phyloP scores from a whole-genome alignment of 2,888 invertebrate species.

The Ophonus ardosiacus region DNA sequence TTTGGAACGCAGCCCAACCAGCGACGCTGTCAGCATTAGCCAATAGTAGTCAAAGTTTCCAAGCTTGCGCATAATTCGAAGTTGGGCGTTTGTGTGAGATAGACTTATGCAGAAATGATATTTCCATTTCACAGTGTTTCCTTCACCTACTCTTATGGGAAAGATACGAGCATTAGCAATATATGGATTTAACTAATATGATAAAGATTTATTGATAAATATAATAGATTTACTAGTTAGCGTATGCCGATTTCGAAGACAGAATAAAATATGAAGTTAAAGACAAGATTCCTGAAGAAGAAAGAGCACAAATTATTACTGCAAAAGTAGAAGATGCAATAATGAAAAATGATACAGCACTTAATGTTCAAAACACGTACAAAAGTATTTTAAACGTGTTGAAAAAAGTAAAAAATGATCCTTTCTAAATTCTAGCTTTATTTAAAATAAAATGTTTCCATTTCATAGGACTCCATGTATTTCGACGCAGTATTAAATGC shows the following conservation, averaged over 20 bases:
- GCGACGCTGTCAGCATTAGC: too few relatives aligned
- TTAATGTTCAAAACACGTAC: slow-evolving; percentile 81
- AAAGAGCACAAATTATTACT: slow-evolving; percentile 79
- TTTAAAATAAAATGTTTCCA: too few relatives aligned
- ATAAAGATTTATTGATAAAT: slow-evolving; percentile 12
- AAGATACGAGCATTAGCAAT: too few relatives aligned
- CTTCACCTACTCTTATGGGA: too few relatives aligned
- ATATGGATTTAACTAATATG: too few relatives aligned
- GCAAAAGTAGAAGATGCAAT: slow-evolving; percentile 81
- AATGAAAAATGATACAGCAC: slow-evolving; percentile 82
- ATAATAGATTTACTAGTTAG: slow-evolving; percentile 73
- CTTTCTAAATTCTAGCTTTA: too few relatives aligned
- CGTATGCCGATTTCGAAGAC: slow-evolving; percentile 78
- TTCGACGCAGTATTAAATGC: slow-evolving; percentile 78
- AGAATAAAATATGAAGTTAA: slow-evolving; percentile 76
- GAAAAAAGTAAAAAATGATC: slow-evolving; percentile 80
- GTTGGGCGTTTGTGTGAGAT: too few relatives aligned
- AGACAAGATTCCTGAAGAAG: slow-evolving; percentile 77
- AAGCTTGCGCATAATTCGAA: too few relatives aligned
- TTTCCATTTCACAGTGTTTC: too few relatives aligned
- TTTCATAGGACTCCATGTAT: slow-evolving; percentile 71
- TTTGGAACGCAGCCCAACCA: too few relatives aligned
- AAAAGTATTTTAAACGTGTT: slow-evolving; percentile 80
- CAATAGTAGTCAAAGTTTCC: too few relatives aligned
- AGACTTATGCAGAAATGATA: too few relatives aligned